Percentiles rank a stretch among this genome's conserved stretches.
Conservation (phyloP, 2,797 vertebrate species). For the Schizothorax lantsangensis region DNA sequence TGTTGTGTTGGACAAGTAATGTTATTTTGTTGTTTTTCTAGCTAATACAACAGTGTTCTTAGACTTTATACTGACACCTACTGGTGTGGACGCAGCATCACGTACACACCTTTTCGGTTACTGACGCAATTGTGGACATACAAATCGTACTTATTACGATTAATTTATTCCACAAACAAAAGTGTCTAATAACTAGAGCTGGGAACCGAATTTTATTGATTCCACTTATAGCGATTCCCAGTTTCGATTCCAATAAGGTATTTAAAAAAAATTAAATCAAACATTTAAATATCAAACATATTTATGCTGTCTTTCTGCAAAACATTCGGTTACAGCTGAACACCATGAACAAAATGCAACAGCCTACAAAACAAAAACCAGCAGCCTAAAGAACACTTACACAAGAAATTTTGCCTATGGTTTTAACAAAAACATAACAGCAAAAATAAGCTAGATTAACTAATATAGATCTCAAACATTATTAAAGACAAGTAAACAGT, state of each 20-base stretch:
- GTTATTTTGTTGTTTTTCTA: background rate
- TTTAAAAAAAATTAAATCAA: background rate
- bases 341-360: background rate
- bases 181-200: background rate
- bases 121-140: background rate
- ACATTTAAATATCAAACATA: background rate
- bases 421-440: too few species aligned
- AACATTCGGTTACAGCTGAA: background rate
- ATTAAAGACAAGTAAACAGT: background rate
- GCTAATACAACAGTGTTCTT: background rate
- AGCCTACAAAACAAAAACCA: background rate
- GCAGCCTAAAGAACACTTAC: too few species aligned
- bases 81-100: background rate
- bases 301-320: too few species aligned
- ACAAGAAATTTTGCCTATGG: too few species aligned
- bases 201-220: background rate
- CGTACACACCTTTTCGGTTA: background rate
- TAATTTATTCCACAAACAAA: background rate
- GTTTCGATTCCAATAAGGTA: background rate
- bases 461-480: background rate
- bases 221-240: background rate
- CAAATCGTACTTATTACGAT: background rate
- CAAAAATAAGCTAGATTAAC: too few species aligned
- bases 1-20: background rate
- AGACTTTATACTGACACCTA: background rate